Base-by-base conservation (phyloP, 2,113 vertebrate species). In the Gambusia holbrooki region DNA sequence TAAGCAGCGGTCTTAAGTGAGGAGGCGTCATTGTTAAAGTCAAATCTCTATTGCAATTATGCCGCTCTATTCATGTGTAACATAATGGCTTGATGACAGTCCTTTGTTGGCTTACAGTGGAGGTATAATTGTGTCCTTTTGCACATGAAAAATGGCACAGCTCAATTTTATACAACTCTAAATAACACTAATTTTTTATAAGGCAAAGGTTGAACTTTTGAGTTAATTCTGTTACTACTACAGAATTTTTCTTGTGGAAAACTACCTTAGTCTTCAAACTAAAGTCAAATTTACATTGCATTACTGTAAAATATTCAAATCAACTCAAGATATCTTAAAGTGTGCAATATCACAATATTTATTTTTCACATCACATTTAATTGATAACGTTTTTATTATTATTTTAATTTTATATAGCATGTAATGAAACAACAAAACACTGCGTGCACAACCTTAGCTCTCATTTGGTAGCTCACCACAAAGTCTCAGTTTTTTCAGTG, bases 41-140 rank as follows among this genome's bases (percentile, higher is more conserved):
- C 82, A 87, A 89, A 88, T 92, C 89, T 88, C 84, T 69, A 76
- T 87, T 89, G 92, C 90, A 93, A 92, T 93, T 94, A 93, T 87
- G 83, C 76, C 27, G 72, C 82, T 84, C 90, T 90, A 91, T 93
- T 94, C 92, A 93, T 90, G 85, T 89, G 82, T 70, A 89, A 83
- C 90, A 93, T 89, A 93, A 93, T 91, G 85, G 83, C 81, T 84
- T 88, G 88, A 90, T 89, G 90, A 86, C 89, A 86, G 89, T 80
- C 85, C 83, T 89, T 93, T 94, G 92, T 93, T 87, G 84, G 76
- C 81, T 82, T 86, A 92, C 90, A 89, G 84, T 84, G 73, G 83
- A 79, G 76, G 78, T 82, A 87, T 93, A 94, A 93, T 92, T 92
- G 85, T 82, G 73, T 84, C 85, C 77, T 91, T 92, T 90, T 77